Evolutionary conservation across 2,113 vertebrate species (phyloP), one percentile per base, ranked within the genome.

Genomic region (Pomatostomus ruficeps): DNA sequence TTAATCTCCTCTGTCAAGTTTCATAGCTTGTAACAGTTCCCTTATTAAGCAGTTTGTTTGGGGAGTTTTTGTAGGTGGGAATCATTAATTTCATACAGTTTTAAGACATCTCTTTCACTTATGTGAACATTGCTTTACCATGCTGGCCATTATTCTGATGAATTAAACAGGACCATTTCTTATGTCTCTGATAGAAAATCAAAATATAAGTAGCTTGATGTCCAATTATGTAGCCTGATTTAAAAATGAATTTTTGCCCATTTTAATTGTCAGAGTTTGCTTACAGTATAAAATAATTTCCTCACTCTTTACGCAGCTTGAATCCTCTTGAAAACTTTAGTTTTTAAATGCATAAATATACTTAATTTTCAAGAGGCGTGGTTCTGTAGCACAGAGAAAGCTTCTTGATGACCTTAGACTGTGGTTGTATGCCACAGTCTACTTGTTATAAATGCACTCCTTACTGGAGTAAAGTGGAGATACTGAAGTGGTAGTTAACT

Each of bases 161-260:
- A 80, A 91, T 93, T 87, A 72, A 96, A 78, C 38, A 54, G 92
- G 62, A 74, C 90, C 94, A 72, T 96, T 89, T 97, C 48, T 94
- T 90, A 86, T 51, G 65, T 95, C 61, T 74, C 23, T 67, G 9
- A 71, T 93, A 92, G 81, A 85, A 95, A 80, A 89, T 91, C 52
- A 40, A 70, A 93, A 93, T 88, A 65, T 18, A 72, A 52, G 42
- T 95, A 75, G 85, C 65, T 80, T 76, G 52, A 85, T 91, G 20
- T 62, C 68, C 55, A 70, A 0, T 67, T 71, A 58, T 26, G 17
- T 35, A 84, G 42, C 11, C n/a, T 66, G 55, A 68, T 84, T 36
- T 51, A 58, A 90, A 91, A 85, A 46, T n/a, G 9, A 88, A 75
- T 46, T 83, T 14, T 94, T 92, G 49, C 66, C 90, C 61, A 88